phyloP scores from a whole-genome alignment of 2,797 vertebrate species.

The Gadopsis marmoratus region DNA sequence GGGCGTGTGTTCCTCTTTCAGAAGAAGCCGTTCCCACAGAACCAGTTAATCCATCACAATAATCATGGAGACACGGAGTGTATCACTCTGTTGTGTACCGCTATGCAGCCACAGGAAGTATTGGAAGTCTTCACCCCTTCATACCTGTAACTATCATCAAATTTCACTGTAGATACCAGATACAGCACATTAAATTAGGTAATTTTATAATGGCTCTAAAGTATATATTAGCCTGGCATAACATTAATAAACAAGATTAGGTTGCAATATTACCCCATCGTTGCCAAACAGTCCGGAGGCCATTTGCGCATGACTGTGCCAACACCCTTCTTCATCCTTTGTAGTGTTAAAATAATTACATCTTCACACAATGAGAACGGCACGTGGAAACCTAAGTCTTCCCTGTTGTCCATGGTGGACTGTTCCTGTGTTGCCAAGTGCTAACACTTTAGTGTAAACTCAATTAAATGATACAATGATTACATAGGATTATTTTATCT shows the following conservation, averaged over 20 bases:
- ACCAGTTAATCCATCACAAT: neutral
- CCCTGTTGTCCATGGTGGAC: neutral
- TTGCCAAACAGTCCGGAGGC: conserved; percentile 29
- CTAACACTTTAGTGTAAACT: neutral
- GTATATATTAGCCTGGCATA: neutral
- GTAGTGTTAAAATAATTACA: neutral
- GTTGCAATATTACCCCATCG: neutral
- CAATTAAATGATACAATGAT: neutral
- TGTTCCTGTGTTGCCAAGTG: neutral
- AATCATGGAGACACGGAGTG: neutral
- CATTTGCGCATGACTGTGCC: conserved; percentile 19
- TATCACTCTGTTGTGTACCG: neutral
- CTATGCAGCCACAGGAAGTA: neutral
- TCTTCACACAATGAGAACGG: neutral
- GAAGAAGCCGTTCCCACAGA: neutral
- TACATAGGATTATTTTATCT: neutral
- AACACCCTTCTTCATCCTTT: conserved; percentile 11
- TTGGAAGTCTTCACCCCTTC: neutral
- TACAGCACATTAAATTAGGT: neutral
- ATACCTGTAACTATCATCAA: neutral
- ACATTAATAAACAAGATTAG: conserved; percentile 9
- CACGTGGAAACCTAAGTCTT: neutral
- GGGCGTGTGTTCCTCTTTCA: neutral
- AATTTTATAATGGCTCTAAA: neutral
- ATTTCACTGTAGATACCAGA: neutral